Conservation (phyloP, 2,113 vertebrate genomes). For the Calyptommatus sinebrachiatus region DNA sequence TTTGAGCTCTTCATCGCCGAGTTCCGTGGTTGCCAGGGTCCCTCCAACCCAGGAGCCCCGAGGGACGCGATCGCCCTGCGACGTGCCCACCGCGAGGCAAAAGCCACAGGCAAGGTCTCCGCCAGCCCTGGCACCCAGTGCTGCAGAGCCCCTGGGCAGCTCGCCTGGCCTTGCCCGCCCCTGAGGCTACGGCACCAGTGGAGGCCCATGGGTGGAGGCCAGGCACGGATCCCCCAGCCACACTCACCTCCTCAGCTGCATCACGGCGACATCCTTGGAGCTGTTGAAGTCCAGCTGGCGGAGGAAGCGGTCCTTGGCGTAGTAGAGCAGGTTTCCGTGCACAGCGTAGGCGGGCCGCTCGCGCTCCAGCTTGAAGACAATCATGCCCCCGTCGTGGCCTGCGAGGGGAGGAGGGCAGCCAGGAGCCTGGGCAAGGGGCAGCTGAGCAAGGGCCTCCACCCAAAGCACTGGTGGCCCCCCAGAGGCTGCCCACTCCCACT, state of each 20-base stretch:
- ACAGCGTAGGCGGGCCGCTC: conserved; percentile 93
- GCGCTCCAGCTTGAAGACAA: conserved; percentile 94
- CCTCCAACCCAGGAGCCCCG: no score
- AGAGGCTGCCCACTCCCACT: background rate
- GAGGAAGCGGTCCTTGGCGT: conserved; percentile 93
- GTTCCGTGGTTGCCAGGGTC: no score
- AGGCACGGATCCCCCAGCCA: no score
- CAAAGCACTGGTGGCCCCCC: background rate
- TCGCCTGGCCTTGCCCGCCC: no score
- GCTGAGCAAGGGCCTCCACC: background rate
- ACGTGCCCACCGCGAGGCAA: no score
- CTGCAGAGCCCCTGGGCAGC: no score
- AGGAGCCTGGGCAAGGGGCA: background rate
- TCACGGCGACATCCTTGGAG: conserved; percentile 93
- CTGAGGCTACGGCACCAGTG: no score
- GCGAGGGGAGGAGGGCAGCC: background rate
- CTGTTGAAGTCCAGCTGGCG: conserved; percentile 94
- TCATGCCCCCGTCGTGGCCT: conserved; percentile 97
- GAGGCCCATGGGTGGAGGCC: no score
- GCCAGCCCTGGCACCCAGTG: no score
- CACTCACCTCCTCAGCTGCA: conserved; percentile 90
- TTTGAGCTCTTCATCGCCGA: no score
- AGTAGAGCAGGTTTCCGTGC: conserved; percentile 88
- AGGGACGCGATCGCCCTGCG: no score
- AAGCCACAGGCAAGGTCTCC: no score